Percentiles rank a stretch among this genome's conserved stretches.
Evolutionary conservation across 1,140 invertebrate genomes (phyloP).

Genomic region (Eupristina koningsbergeri): DNA sequence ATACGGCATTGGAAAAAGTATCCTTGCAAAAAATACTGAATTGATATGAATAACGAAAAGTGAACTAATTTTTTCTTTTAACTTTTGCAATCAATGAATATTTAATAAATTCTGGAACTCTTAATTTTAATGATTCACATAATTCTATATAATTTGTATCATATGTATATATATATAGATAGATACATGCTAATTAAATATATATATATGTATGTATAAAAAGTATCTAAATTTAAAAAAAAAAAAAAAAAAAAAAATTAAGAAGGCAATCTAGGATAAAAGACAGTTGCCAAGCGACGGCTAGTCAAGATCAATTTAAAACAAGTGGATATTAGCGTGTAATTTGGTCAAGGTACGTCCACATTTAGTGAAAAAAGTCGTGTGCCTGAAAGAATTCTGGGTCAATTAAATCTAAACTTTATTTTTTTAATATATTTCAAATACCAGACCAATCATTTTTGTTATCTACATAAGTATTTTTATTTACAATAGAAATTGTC

Average conservation of each 20-base stretch:
- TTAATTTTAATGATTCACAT: neutral
- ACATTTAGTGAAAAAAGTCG: neutral
- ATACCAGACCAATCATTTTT: neutral
- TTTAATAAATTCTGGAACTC: neutral
- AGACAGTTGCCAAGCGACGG: neutral
- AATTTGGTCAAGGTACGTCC: slow-evolving; percentile 41
- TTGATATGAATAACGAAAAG: too few relatives aligned
- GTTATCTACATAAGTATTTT: too few relatives aligned
- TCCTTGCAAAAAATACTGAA: too few relatives aligned
- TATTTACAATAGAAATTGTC: too few relatives aligned
- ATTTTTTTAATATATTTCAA: neutral
- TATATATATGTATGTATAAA: too few relatives aligned
- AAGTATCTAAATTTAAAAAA: too few relatives aligned
- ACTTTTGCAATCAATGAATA: neutral
- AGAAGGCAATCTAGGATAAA: neutral
- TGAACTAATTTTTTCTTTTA: too few relatives aligned
- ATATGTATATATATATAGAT: neutral
- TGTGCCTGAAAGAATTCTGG: neutral
- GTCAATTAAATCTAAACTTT: neutral
- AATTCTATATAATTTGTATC: too few relatives aligned
- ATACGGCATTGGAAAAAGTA: too few relatives aligned
- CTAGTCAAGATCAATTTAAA: slow-evolving; percentile 14
- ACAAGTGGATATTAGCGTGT: neutral
- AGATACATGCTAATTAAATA: neutral
- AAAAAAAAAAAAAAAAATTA: too few relatives aligned